Conservation (phyloP, 1,140 invertebrate species). For the Drosophila navojoa region DNA sequence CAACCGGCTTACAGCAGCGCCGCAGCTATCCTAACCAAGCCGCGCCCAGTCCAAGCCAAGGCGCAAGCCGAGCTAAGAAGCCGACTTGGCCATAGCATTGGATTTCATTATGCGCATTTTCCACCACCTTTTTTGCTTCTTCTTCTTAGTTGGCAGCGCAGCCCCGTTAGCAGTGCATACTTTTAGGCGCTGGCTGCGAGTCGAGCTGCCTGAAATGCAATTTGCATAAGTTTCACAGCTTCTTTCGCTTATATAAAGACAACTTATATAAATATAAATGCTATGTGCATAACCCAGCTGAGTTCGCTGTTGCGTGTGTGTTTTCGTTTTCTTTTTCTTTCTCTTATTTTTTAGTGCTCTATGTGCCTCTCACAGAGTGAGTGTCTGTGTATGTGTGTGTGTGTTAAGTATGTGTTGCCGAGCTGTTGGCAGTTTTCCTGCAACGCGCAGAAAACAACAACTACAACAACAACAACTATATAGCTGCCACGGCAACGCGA, state of each 20-base stretch:
- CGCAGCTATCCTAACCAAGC: constrained; percentile 31
- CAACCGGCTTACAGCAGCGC: constrained; percentile 37
- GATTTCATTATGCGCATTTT: constrained; percentile 83
- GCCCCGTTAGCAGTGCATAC: constrained; percentile 77
- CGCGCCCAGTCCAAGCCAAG: background rate
- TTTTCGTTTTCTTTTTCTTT: background rate
- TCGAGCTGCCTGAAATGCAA: constrained; percentile 77
- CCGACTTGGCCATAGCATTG: constrained; percentile 62
- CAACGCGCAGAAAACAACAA: constrained; percentile 29
- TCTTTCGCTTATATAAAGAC: constrained; percentile 75
- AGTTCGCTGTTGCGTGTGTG: constrained; percentile 16
- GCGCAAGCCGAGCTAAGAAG: constrained; percentile 68
- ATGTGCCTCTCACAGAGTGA: background rate
- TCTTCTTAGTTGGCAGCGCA: constrained; percentile 25
- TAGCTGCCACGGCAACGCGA: constrained; percentile 30
- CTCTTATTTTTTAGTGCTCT: background rate
- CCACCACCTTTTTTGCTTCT: constrained; percentile 58
- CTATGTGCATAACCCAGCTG: constrained; percentile 77
- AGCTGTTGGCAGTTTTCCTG: constrained; percentile 70
- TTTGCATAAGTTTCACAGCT: constrained; percentile 82
- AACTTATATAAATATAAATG: constrained; percentile 82
- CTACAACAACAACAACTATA: background rate
- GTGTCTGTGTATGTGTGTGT: constrained; percentile 21
- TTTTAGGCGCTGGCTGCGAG: constrained; percentile 62
- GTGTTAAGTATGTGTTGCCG: constrained; percentile 77